phyloP scores from a whole-genome alignment of 2,113 vertebrate species.

The Hippocampus abdominalis region DNA sequence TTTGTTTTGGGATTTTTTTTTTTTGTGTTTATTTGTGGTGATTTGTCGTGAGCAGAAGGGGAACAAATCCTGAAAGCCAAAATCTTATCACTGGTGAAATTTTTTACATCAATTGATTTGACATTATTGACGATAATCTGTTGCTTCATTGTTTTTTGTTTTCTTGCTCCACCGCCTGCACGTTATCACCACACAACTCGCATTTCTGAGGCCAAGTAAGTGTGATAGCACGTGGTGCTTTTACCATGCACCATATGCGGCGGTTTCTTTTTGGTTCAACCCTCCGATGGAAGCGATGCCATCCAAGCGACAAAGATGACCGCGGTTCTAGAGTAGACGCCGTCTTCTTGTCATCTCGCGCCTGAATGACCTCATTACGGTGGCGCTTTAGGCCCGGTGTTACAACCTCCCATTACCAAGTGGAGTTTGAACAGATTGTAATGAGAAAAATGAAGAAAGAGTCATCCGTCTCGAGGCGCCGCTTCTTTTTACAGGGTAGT shows the following conservation, averaged over 20 bases:
- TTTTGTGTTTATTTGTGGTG: not conserved
- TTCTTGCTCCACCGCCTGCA: slow-evolving; percentile 21
- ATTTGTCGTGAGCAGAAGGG: not conserved
- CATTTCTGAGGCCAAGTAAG: slow-evolving; percentile 3
- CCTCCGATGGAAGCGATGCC: slow-evolving; percentile 28
- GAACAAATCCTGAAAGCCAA: slow-evolving; percentile 4
- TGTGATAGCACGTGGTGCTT: not conserved
- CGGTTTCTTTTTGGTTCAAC: slow-evolving; percentile 26
- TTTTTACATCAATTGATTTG: slow-evolving; percentile 11
- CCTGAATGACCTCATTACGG: slow-evolving; percentile 61
- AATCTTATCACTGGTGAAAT: slow-evolving; percentile 2
- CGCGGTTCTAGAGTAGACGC: slow-evolving; percentile 33
- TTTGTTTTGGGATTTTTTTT: not conserved
- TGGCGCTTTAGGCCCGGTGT: slow-evolving; percentile 61
- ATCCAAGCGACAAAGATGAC: slow-evolving; percentile 49
- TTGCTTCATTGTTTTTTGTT: slow-evolving; percentile 15
- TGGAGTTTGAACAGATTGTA: slow-evolving; percentile 63
- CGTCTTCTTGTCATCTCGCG: slow-evolving; percentile 61
- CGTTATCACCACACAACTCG: slow-evolving; percentile 4
- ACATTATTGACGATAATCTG: slow-evolving; percentile 19
- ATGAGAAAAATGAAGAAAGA: slow-evolving; percentile 48
- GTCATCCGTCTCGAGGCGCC: slow-evolving; percentile 53
- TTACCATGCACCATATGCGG: not conserved
- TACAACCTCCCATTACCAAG: slow-evolving; percentile 63
- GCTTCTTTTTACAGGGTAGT: slow-evolving; percentile 40